A percentile compares a stretch with the other conserved stretches of the same genome.
These are phyloP conservation scores for Drosophila sproati DNA, from an alignment of 1,140 invertebrate genomes.

Conservation along the genomic window DNA sequence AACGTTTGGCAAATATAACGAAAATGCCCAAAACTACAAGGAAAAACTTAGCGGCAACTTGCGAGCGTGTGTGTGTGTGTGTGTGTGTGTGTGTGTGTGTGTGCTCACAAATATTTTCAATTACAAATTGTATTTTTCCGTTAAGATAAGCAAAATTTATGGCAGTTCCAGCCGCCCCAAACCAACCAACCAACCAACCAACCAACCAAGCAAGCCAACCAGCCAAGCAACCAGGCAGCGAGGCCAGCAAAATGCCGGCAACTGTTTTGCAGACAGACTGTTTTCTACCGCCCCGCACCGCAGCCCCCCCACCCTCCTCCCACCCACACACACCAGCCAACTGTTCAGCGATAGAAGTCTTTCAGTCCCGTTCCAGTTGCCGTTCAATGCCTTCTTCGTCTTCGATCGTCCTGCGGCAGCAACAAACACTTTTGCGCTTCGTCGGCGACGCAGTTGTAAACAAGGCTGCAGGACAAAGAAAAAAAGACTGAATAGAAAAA, in stretches of 20 bases:
- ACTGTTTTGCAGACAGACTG: slow-evolving; percentile 9
- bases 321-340: no score
- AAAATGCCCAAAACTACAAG: slow-evolving; percentile 27
- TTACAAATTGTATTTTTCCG: slow-evolving; percentile 82
- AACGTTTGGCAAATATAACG: slow-evolving; percentile 11
- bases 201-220: background rate
- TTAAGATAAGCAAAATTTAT: slow-evolving; percentile 81
- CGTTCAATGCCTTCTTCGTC: slow-evolving; percentile 5
- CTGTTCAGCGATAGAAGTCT: no score
- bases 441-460: slow-evolving; percentile 75
- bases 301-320: slow-evolving; percentile 11
- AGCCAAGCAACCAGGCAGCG: background rate
- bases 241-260: slow-evolving; percentile 4
- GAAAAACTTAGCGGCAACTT: slow-evolving; percentile 48
- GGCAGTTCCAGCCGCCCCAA: slow-evolving; percentile 49
- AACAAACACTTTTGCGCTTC: slow-evolving; percentile 78
- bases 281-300: background rate
- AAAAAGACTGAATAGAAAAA: background rate
- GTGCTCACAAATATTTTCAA: slow-evolving; percentile 77
- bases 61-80: background rate
- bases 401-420: slow-evolving; percentile 68
- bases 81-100: slow-evolving; percentile 19
- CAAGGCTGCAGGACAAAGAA: slow-evolving; percentile 47
- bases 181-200: background rate
- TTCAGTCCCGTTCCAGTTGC: slow-evolving; percentile 8